A percentile compares a stretch with the other conserved stretches of the same genome.
Evolutionary conservation across 2,113 vertebrate species (phyloP).

Genomic region (Ailurus styani): DNA sequence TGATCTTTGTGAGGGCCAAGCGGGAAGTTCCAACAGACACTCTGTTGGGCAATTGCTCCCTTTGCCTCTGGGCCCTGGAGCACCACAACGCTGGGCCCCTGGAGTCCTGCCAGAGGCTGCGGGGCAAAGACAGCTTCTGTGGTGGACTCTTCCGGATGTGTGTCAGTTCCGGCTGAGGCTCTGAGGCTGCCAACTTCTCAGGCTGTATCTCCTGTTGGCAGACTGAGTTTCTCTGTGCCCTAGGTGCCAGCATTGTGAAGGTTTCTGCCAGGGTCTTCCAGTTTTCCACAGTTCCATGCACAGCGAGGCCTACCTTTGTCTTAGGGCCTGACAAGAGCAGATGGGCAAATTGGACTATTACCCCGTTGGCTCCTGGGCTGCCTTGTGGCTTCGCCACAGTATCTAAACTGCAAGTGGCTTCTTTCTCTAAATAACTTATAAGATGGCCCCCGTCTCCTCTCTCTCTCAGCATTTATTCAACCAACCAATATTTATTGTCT

Average conservation of each 20-base stretch:
- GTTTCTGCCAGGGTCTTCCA: not conserved
- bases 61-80: not conserved
- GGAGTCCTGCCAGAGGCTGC: conserved; percentile 21
- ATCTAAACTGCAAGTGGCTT: not conserved
- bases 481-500: conserved; percentile 37
- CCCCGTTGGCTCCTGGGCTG: not conserved
- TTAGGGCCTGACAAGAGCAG: not conserved
- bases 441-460: too few species aligned
- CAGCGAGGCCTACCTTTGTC: not conserved
- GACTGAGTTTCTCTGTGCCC: not conserved
- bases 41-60: not conserved
- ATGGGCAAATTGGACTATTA: not conserved
- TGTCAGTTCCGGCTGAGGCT: conserved; percentile 42
- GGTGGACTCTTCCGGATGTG: conserved; percentile 23
- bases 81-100: not conserved
- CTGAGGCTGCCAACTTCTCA: conserved; percentile 44
- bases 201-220: conserved; percentile 35
- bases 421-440: not conserved
- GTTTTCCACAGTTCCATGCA: not conserved
- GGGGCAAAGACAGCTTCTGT: conserved; percentile 26
- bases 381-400: not conserved
- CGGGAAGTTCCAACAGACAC: not conserved
- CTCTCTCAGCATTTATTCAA: not conserved
- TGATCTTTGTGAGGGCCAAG: not conserved
- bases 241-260: not conserved